Percentiles rank a stretch among this genome's conserved stretches.
Evolutionary conservation across 2,113 vertebrate genomes (phyloP).

Genomic region (Platysternon megacephalum): DNA sequence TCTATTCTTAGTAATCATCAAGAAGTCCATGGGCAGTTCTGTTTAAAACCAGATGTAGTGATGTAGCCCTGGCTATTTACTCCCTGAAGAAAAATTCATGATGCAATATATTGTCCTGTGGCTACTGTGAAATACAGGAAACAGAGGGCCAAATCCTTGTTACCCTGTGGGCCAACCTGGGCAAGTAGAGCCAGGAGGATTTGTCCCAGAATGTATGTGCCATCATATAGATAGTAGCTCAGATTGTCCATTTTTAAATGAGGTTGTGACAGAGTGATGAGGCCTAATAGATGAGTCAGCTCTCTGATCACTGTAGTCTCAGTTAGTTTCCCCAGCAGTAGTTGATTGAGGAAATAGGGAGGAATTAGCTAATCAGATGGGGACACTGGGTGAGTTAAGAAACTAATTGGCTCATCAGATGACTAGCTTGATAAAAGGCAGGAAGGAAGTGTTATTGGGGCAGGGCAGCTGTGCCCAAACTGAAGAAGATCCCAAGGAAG

Average conservation of each 20-base stretch:
- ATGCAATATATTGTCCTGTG: neutral
- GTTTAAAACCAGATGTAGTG: neutral
- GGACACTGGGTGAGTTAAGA: neutral
- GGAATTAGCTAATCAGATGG: neutral
- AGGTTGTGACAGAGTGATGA: neutral
- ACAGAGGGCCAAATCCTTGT: neutral
- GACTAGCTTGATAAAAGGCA: neutral
- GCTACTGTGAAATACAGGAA: no score
- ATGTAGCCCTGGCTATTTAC: neutral
- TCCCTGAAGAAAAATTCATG: neutral
- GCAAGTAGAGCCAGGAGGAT: neutral
- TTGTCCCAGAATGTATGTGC: neutral
- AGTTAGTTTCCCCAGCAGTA: neutral
- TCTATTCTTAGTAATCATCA: neutral
- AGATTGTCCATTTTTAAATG: neutral
- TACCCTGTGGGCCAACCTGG: neutral
- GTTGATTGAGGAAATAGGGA: neutral
- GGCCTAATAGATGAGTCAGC: neutral
- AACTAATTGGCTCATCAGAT: neutral
- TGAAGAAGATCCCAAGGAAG: neutral
- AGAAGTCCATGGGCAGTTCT: neutral
- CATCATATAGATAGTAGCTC: neutral
- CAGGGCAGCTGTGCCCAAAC: no score
- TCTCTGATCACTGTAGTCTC: neutral
- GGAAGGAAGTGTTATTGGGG: neutral